These are phyloP conservation scores for Pollenia labialis DNA, from an alignment of 2,888 invertebrate genomes.

Conservation along the genomic window DNA sequence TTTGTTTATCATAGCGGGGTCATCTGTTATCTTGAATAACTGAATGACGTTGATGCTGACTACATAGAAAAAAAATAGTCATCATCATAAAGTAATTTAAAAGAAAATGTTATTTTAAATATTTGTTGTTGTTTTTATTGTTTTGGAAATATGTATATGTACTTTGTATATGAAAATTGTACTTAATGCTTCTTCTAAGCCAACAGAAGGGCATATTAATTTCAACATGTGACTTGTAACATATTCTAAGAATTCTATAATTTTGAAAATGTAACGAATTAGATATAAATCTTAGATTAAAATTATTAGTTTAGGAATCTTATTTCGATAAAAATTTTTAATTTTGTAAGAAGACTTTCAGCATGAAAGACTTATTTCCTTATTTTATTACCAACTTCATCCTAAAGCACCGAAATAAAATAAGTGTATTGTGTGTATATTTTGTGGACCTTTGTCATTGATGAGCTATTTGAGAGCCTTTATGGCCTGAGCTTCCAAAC, in stretches of 20 bases:
- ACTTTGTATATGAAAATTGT: slow-evolving; percentile 8
- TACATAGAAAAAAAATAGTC: slow-evolving; percentile 40
- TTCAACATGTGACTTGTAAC: neutral
- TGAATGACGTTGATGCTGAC: slow-evolving; percentile 37
- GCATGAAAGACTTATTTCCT: too few species aligned
- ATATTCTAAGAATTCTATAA: neutral
- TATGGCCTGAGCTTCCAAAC: too few species aligned
- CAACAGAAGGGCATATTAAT: neutral
- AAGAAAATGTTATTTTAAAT: slow-evolving; percentile 38
- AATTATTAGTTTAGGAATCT: too few species aligned
- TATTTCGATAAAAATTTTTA: too few species aligned
- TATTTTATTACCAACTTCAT: too few species aligned
- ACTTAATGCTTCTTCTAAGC: neutral
- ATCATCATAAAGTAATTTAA: slow-evolving; percentile 35
- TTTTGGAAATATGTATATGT: slow-evolving; percentile 11
- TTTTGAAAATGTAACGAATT: too few species aligned
- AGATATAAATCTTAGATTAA: too few species aligned
- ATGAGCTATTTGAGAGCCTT: too few species aligned
- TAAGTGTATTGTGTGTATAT: too few species aligned
- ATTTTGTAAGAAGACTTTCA: too few species aligned
- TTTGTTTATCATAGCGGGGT: neutral
- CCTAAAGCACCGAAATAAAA: too few species aligned
- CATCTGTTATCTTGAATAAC: neutral
- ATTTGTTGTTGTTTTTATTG: slow-evolving; percentile 2
- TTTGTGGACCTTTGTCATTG: too few species aligned